phyloP scores from a whole-genome alignment of 2,113 vertebrate species.

The Laticauda laticaudata region DNA sequence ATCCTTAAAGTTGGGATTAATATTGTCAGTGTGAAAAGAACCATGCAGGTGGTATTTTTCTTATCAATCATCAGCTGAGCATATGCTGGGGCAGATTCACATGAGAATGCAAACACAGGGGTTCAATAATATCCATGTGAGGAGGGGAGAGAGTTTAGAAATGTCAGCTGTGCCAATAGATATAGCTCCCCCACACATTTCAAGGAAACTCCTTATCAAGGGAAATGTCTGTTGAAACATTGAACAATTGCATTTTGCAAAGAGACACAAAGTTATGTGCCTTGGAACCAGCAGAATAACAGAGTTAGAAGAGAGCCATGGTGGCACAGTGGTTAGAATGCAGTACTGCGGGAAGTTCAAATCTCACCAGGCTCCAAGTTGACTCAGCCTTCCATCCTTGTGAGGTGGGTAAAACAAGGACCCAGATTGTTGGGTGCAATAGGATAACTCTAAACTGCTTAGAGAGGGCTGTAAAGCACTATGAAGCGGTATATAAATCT shows the following conservation, averaged over 20 bases:
- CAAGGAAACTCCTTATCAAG: background rate
- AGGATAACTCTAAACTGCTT: too few relatives aligned
- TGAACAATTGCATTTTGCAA: background rate
- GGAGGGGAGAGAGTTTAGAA: background rate
- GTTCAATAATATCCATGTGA: background rate
- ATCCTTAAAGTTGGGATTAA: background rate
- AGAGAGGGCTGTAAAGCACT: too few relatives aligned
- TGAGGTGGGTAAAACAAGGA: too few relatives aligned
- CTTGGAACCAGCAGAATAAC: background rate
- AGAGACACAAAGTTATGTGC: background rate
- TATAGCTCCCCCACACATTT: background rate
- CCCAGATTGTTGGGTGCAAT: too few relatives aligned
- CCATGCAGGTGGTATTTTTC: background rate
- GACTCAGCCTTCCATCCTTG: too few relatives aligned
- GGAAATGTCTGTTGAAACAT: background rate
- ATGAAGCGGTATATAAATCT: too few relatives aligned
- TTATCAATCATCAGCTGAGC: background rate
- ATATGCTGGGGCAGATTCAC: background rate
- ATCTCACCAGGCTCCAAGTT: too few relatives aligned
- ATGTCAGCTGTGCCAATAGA: background rate
- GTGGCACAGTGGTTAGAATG: too few relatives aligned
- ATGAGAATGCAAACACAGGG: background rate
- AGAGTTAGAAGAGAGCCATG: background rate
- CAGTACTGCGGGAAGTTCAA: too few relatives aligned
- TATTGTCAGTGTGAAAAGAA: background rate